Conservation (phyloP, 2,888 invertebrate genomes). For the Coremacera marginata region DNA sequence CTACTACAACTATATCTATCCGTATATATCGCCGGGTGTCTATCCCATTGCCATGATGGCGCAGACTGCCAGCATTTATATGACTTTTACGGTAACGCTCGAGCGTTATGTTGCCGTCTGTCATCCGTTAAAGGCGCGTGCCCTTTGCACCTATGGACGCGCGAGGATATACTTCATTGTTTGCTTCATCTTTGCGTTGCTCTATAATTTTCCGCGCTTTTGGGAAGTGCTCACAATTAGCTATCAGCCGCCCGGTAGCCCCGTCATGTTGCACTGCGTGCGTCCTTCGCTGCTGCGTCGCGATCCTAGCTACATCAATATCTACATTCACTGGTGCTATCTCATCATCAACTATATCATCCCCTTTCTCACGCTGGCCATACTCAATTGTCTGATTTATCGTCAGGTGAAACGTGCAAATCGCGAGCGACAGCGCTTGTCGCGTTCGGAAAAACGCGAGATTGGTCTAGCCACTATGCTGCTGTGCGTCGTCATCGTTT, state of each 20-base stretch:
- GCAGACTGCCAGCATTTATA: slow-evolving; percentile 94
- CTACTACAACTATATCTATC: slow-evolving; percentile 84
- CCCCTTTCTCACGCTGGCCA: slow-evolving; percentile 89
- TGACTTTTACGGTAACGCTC: slow-evolving; percentile 89
- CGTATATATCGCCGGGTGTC: slow-evolving; percentile 82
- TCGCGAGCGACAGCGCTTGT: slow-evolving; percentile 88
- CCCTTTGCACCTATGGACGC: slow-evolving; percentile 89
- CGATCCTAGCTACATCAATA: slow-evolving; percentile 80
- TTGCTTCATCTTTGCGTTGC: slow-evolving; percentile 82
- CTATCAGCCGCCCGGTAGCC: slow-evolving; percentile 62
- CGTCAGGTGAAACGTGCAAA: slow-evolving; percentile 90
- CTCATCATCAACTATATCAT: slow-evolving; percentile 93
- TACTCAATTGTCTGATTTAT: slow-evolving; percentile 92
- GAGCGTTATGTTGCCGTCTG: slow-evolving; percentile 96
- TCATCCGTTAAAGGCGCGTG: slow-evolving; percentile 88
- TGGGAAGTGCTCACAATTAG: slow-evolving; percentile 76
- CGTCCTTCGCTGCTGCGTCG: slow-evolving; percentile 77
- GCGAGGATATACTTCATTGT: slow-evolving; percentile 87
- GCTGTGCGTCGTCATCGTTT: slow-evolving; percentile 92
- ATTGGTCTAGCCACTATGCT: slow-evolving; percentile 96
- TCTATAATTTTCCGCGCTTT: slow-evolving; percentile 88
- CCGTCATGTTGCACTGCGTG: slow-evolving; percentile 79
- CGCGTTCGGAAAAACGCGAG: slow-evolving; percentile 90
- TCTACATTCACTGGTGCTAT: slow-evolving; percentile 96
- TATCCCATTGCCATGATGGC: slow-evolving; percentile 89